Conservation (phyloP, 2,888 invertebrate genomes). For the Molorchus minor region DNA sequence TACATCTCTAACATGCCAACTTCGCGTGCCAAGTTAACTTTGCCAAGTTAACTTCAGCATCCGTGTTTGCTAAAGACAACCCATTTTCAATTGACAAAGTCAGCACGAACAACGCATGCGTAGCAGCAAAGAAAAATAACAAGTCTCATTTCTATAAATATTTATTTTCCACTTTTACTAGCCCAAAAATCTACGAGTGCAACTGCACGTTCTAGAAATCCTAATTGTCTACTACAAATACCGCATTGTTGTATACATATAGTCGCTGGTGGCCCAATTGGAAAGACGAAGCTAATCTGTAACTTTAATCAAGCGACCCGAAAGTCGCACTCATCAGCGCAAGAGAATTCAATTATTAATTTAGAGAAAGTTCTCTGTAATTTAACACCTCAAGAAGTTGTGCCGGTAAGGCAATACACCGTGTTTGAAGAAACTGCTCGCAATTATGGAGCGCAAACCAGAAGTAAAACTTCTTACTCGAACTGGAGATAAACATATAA, state of each 20-base stretch:
- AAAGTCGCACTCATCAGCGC: conserved; percentile 15
- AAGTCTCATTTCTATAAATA: too few species aligned
- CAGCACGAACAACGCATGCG: too few species aligned
- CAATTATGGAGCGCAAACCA: conserved; percentile 43
- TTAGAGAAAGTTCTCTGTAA: conserved; percentile 30
- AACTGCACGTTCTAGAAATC: neutral
- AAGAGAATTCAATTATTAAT: conserved; percentile 31
- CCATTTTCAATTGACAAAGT: too few species aligned
- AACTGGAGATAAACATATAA: conserved; percentile 43
- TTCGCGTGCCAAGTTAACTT: too few species aligned
- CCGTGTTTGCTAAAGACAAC: too few species aligned
- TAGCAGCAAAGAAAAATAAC: too few species aligned
- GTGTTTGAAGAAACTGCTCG: conserved; percentile 37
- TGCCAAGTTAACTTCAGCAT: too few species aligned
- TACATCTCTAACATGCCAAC: too few species aligned
- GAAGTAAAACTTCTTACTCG: conserved; percentile 41
- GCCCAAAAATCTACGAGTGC: neutral
- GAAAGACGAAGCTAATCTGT: neutral
- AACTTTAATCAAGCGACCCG: conserved; percentile 18
- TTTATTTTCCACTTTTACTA: too few species aligned
- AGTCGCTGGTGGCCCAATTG: conserved; percentile 16
- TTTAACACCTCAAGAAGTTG: conserved; percentile 35
- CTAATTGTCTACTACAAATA: neutral
- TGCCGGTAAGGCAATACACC: conserved; percentile 38
- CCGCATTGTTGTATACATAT: neutral